Conservation (phyloP, 2,113 vertebrate species). For the Apistogramma diplotaenia region DNA sequence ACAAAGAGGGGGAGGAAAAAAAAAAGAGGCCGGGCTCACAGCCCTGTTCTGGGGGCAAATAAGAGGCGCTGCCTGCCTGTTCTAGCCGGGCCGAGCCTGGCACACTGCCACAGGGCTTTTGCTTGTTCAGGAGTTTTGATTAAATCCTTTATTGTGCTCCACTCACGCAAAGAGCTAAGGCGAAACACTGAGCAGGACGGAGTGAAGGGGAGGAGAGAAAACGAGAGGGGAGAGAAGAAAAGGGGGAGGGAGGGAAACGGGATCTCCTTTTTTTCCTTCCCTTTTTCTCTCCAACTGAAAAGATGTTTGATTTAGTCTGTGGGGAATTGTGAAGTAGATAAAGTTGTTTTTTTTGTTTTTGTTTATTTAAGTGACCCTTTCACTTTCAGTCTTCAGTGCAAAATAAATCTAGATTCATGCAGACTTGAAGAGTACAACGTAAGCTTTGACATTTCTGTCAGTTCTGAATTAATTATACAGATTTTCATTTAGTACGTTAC, state of each 20-base stretch:
- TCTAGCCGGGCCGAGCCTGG: constrained; percentile 49
- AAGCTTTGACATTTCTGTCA: not conserved
- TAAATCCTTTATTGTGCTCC: constrained; percentile 80
- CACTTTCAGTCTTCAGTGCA: constrained; percentile 12
- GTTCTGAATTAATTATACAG: not conserved
- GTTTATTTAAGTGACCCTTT: not conserved
- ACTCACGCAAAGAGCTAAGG: constrained; percentile 76
- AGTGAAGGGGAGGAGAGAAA: constrained; percentile 43
- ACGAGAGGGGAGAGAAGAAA: constrained; percentile 36
- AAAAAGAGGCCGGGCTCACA: constrained; percentile 8
- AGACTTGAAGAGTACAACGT: not conserved
- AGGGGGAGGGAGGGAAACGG: constrained; percentile 31
- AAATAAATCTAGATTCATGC: constrained; percentile 7
- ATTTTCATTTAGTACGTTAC: not conserved
- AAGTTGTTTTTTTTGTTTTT: constrained; percentile 39
- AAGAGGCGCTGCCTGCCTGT: constrained; percentile 46
- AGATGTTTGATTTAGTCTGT: constrained; percentile 62
- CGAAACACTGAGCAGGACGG: constrained; percentile 51
- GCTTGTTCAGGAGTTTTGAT: constrained; percentile 81
- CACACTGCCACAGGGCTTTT: constrained; percentile 71
- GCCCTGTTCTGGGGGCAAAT: constrained; percentile 56
- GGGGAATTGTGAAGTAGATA: constrained; percentile 59
- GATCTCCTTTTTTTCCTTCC: constrained; percentile 30
- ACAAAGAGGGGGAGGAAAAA: not conserved
- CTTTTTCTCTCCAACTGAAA: constrained; percentile 53